These are phyloP conservation scores for Odontophorus gujanensis DNA, from an alignment of 2,113 vertebrate species.

Conservation along the genomic window DNA sequence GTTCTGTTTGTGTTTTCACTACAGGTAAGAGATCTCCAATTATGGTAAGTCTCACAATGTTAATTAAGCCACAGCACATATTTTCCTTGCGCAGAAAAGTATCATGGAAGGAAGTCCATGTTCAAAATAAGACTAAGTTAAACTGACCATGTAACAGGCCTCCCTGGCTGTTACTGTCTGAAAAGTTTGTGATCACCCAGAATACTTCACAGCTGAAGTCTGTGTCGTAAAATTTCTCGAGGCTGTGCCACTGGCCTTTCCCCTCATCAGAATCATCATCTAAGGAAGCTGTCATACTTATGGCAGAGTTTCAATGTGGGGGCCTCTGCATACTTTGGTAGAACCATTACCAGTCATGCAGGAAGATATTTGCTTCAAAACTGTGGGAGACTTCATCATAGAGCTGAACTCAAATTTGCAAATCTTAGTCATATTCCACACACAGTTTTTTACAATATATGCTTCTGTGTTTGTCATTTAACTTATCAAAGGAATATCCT, in stretches of 20 bases:
- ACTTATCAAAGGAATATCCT: background rate
- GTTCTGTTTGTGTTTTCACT: background rate
- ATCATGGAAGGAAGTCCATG: background rate
- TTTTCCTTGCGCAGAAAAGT: background rate
- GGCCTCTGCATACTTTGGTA: background rate
- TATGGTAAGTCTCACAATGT: background rate
- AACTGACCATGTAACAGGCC: background rate
- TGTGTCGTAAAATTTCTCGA: background rate
- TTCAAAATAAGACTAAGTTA: background rate
- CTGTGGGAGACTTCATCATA: background rate
- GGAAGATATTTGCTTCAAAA: background rate
- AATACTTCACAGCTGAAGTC: background rate
- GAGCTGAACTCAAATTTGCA: background rate
- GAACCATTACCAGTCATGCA: background rate
- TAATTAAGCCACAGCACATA: background rate
- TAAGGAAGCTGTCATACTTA: background rate
- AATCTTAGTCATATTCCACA: background rate
- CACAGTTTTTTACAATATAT: background rate
- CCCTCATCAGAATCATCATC: background rate
- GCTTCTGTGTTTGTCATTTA: rapidly evolving
- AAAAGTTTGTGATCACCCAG: background rate
- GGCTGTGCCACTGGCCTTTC: background rate
- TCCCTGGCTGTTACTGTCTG: background rate
- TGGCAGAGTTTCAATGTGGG: background rate
- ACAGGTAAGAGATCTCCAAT: background rate